phyloP scores from a whole-genome alignment of 2,888 invertebrate genomes.

The Choristoneura rosaceana region DNA sequence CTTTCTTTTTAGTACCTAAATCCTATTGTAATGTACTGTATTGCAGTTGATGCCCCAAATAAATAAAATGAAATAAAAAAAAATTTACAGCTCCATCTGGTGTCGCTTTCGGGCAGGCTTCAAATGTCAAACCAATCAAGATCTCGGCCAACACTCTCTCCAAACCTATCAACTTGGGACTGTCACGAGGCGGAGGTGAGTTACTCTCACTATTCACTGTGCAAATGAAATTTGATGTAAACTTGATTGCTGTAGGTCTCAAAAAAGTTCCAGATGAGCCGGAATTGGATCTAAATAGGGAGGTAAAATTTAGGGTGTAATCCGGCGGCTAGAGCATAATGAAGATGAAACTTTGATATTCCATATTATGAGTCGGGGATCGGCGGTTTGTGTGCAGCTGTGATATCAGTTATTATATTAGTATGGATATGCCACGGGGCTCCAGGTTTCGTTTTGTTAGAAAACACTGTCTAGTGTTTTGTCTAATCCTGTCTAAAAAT shows the following conservation, averaged over 20 bases:
- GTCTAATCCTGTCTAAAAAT: too few relatives aligned
- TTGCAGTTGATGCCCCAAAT: too few relatives aligned
- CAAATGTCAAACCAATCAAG: slow-evolving; percentile 76
- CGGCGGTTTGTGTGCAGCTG: too few relatives aligned
- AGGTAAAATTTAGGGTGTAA: background rate
- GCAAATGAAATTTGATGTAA: too few relatives aligned
- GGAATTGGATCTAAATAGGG: background rate
- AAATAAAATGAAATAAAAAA: too few relatives aligned
- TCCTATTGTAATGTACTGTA: too few relatives aligned
- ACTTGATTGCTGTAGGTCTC: too few relatives aligned
- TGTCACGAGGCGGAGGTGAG: slow-evolving; percentile 45
- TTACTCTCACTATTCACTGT: background rate
- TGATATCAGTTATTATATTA: too few relatives aligned
- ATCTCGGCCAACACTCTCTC: slow-evolving; percentile 72
- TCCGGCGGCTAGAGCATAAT: background rate
- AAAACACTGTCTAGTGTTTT: too few relatives aligned
- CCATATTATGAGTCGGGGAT: background rate
- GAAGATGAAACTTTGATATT: background rate
- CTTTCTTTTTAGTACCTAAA: too few relatives aligned
- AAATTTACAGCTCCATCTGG: slow-evolving; percentile 74
- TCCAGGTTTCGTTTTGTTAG: too few relatives aligned
- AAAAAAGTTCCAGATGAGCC: background rate
- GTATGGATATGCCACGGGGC: too few relatives aligned
- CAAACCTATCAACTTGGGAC: slow-evolving; percentile 64
- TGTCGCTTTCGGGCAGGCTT: slow-evolving; percentile 73